Evolutionary conservation across 2,888 invertebrate genomes (phyloP), one percentile per base, ranked within the genome.

Genomic region (Agriotes lineatus): DNA sequence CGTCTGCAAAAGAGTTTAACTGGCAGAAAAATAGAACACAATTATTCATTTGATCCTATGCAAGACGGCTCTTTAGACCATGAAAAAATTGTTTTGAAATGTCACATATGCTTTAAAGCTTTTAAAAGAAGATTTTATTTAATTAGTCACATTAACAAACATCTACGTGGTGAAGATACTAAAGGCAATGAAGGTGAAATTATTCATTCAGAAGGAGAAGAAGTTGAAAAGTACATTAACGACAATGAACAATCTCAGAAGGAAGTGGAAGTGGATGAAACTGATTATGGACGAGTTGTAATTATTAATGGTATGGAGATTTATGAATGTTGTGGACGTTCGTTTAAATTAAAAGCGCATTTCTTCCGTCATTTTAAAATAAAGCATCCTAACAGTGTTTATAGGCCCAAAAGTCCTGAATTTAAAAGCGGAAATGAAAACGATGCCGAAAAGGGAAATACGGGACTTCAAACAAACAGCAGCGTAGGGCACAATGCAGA

Each of bases 291-390:
- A 7, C 25, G 12, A n/a, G 20, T 57, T 2, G 6, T 20, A 6
- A 64, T 45, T 18, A 19, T 14, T 19, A 33, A 64, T 20, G 45
- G 18, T 33, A 33, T 35, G 1, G 39, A 67, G 7, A 18, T 44
- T 2, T 69, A 48, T 18, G 48, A 56, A 20, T 69, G 69, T 48
- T 69, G 69, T 22, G 64, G 45, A 14, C 50, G 54, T 0, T 19
- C 14, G 1, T 69, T 69, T 22, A 64, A 52, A 57, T 52, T 69
- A 6, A 69, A 69, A 56, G 69, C 69, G 6, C 64, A 69, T 35
- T 64, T 60, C n/a, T 52, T 25, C 12, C 35, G 69, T 3, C 69
- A 69, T 30, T 69, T 45, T 30, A 60, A 44, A 14, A 64, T 59
- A 18, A 60, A 59, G 22, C 69, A 69, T 48, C 14, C 3, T 18